phyloP scores from a whole-genome alignment of 2,113 vertebrate species.

The Melozone crissalis region DNA sequence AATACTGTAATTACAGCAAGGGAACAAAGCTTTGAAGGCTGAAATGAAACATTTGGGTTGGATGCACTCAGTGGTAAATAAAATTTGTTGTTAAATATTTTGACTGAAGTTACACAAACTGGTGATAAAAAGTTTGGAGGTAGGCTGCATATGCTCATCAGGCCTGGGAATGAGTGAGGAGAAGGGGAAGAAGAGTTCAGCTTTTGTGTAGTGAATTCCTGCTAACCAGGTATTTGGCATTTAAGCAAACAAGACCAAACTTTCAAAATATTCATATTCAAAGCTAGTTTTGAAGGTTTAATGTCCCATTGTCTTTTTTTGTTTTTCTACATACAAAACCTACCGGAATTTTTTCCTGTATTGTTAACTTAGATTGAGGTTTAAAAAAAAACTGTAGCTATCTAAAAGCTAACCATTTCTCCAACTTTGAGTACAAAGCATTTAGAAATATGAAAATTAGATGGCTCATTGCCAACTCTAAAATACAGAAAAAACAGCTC shows the following conservation, averaged over 20 bases:
- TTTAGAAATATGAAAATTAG: background rate
- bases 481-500: background rate
- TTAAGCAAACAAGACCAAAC: background rate
- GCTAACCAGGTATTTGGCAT: background rate
- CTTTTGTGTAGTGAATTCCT: background rate
- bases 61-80: background rate
- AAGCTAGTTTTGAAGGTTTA: background rate
- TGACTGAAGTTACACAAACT: background rate
- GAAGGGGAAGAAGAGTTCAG: background rate
- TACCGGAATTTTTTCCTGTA: background rate
- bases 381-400: background rate
- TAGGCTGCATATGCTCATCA: background rate
- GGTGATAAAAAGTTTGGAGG: background rate
- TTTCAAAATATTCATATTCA: background rate
- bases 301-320: background rate
- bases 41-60: background rate
- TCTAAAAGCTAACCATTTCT: background rate
- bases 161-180: background rate
- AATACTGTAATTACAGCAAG: background rate
- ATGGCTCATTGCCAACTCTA: background rate
- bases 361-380: background rate
- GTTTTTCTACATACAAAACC: background rate
- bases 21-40: background rate
- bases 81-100: conserved; percentile 17
- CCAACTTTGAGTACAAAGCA: background rate